Evolutionary conservation across 1,140 invertebrate genomes (phyloP).

Genomic region (Piezodorus guildinii): DNA sequence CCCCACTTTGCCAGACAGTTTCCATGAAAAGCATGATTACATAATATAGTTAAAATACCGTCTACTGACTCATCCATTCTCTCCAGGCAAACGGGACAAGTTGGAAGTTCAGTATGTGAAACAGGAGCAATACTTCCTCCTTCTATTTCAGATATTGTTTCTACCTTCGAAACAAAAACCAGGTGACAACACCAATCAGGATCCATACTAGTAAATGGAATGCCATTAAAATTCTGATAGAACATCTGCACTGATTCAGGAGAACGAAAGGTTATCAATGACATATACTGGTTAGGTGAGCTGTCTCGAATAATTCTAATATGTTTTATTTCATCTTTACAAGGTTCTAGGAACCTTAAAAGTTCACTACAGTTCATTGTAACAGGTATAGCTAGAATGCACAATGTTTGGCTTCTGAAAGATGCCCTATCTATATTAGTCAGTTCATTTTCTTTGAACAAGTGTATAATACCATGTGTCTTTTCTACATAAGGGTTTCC

Average conservation of each 20-base stretch:
- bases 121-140: constrained; percentile 50
- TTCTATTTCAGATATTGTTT: constrained; percentile 56
- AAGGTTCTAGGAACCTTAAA: constrained; percentile 87
- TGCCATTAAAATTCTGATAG: constrained; percentile 85
- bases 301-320: constrained; percentile 81
- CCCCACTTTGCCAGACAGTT: constrained; percentile 91
- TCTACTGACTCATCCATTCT: constrained; percentile 97
- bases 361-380: constrained; percentile 88
- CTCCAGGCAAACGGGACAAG: constrained; percentile 92
- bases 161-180: constrained; percentile 89
- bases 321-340: constrained; percentile 76
- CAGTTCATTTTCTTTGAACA: constrained; percentile 84
- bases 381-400: constrained; percentile 84
- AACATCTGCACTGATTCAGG: constrained; percentile 79
- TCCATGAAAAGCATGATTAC: constrained; percentile 96
- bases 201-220: constrained; percentile 86
- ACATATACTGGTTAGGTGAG: constrained; percentile 92
- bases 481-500: constrained; percentile 96
- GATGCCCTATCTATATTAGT: constrained; percentile 37
- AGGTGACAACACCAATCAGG: constrained; percentile 79
- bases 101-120: constrained; percentile 91
- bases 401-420: constrained; percentile 72
- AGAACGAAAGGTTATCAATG: constrained; percentile 69
- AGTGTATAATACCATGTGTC: constrained; percentile 88
- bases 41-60: constrained; percentile 92